Evolutionary conservation across 2,113 vertebrate species (phyloP).

Genomic region (Bungarus multicinctus): DNA sequence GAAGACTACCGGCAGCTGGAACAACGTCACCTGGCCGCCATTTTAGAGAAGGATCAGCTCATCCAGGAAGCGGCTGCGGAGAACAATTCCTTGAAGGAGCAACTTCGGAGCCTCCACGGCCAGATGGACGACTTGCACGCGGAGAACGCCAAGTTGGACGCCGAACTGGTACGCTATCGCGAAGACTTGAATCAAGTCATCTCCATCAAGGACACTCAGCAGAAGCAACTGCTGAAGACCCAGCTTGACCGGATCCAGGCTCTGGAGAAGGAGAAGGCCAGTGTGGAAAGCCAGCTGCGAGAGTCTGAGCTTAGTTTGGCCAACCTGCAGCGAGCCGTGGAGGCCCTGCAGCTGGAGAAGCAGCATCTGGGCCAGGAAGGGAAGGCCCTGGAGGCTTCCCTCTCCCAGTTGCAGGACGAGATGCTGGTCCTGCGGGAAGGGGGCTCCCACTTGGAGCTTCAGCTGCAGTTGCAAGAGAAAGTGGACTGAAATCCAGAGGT

Average conservation of each 20-base stretch:
- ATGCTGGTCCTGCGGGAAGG: conserved; percentile 48
- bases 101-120: conserved; percentile 80
- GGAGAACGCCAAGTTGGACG: conserved; percentile 88
- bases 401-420: conserved; percentile 53
- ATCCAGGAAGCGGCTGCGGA: conserved; percentile 93
- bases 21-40: conserved; percentile 83
- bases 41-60: conserved; percentile 88
- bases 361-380: conserved; percentile 56
- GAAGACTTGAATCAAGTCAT: conserved; percentile 90
- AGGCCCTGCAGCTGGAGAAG: conserved; percentile 63
- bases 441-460: conserved; percentile 32
- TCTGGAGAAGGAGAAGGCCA: conserved; percentile 74
- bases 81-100: conserved; percentile 88
- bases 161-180: conserved; percentile 84
- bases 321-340: conserved; percentile 38
- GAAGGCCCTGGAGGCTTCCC: conserved; percentile 49
- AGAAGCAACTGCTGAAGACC: conserved; percentile 83
- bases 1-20: conserved; percentile 88
- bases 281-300: conserved; percentile 60
- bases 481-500: conserved; percentile 70
- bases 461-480: conserved; percentile 68
- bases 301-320: conserved; percentile 45
- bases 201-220: conserved; percentile 90
- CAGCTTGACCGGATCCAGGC: conserved; percentile 77
- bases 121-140: conserved; percentile 89